Percentiles rank a stretch among this genome's conserved stretches.
phyloP scores from a whole-genome alignment of 2,113 vertebrate species.

The Romanogobio albipinnatus region DNA sequence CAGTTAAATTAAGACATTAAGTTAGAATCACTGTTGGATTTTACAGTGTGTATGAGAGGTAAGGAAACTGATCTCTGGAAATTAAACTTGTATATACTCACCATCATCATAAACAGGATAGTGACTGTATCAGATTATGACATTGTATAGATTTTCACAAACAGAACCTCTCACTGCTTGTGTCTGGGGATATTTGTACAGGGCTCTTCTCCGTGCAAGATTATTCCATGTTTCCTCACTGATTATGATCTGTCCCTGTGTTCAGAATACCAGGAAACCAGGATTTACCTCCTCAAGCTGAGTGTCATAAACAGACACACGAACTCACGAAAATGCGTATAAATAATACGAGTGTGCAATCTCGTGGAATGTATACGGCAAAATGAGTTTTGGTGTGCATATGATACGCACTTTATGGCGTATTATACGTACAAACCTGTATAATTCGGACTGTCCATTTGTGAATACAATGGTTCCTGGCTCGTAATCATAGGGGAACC shows the following conservation, averaged over 20 bases:
- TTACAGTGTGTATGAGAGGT: background rate
- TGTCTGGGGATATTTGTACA: slow-evolving; percentile 39
- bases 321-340: too few species aligned
- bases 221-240: slow-evolving; percentile 51
- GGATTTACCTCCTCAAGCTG: slow-evolving; percentile 60
- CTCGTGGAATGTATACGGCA: too few species aligned
- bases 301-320: slow-evolving; percentile 42
- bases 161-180: slow-evolving; percentile 38
- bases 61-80: slow-evolving; percentile 40
- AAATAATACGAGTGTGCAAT: too few species aligned
- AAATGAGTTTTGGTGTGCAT: too few species aligned
- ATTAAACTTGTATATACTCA: background rate
- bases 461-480: too few species aligned
- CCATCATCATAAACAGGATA: slow-evolving; percentile 45
- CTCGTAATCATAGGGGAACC: too few species aligned
- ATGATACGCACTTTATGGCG: too few species aligned
- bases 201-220: slow-evolving; percentile 42
- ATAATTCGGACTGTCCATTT: too few species aligned
- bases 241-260: slow-evolving; percentile 56
- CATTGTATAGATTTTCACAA: slow-evolving; percentile 48
- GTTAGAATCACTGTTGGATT: too few species aligned
- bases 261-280: slow-evolving; percentile 64
- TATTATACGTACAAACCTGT: too few species aligned
- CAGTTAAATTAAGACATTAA: too few species aligned
- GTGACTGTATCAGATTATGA: slow-evolving; percentile 43